Evolutionary conservation across 1,140 invertebrate genomes (phyloP), one percentile per base, ranked within the genome.

Genomic region (Tribolium castaneum): DNA sequence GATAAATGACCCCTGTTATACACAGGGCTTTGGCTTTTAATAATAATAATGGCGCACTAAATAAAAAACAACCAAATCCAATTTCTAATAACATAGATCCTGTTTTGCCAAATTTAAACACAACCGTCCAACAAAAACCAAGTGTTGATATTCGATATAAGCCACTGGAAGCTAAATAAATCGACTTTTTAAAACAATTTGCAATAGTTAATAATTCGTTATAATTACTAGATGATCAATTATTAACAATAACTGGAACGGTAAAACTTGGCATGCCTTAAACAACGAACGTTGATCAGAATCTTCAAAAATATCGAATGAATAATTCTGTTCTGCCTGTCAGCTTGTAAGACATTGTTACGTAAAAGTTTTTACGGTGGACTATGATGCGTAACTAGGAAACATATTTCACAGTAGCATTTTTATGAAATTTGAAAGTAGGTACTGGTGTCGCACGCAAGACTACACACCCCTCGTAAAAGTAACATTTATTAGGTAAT

Each of bases 401-500:
- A 56, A 56, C 16, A 56, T 10, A 56, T 56, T 22, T 10, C 7
- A 56, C 14, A 16, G 16, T 19, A 56, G 34, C 19, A 56, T 22
- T 56, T 56, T 56, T 59, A 19, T 30, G 10, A 59, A 59, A 59
- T 59, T 30, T 59, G 54, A 59, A 59, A 25, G 2, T 30, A 59
- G 54, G 54, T 12, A 59, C 54, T 22, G 54, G 54, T 59, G 54
- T 59, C 16, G 54, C 54, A 59, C 54, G 54, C 22, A 59, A 59
- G 54, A 59, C 14, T 59, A 59, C 54, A 59, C 22, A 30, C 16
- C 54, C 54, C 54, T 59, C 54, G 54, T 59, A 59, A 59, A 59
- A 22, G 54, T 59, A 19, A 19, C 54, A 59, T 22, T 59, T 59
- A 59, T 59, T 59, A 59, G 19, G 54, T 22, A 59, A 59, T 59